Percentiles rank a stretch among this genome's conserved stretches.
These are phyloP conservation scores for Siderastrea siderea DNA, from an alignment of 92 coral and sea anemone genomes.

Conservation along the genomic window DNA sequence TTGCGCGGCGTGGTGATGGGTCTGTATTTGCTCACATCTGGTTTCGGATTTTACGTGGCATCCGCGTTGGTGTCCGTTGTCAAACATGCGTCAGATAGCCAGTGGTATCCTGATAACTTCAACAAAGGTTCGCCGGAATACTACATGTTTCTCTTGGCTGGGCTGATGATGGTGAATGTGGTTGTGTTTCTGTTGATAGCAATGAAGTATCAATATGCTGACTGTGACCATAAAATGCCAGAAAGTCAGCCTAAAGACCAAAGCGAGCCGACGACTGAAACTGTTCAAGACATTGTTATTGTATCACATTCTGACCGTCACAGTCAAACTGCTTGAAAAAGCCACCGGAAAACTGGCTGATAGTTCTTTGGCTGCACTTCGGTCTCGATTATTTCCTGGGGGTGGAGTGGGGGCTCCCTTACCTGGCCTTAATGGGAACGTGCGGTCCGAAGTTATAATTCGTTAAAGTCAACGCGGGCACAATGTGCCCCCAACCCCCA, in stretches of 20 bases:
- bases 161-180: slow-evolving; percentile 82
- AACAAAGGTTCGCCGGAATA: slow-evolving; percentile 79
- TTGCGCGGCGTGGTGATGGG: slow-evolving; percentile 97
- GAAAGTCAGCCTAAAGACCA: background rate
- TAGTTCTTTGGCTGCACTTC: too few species aligned
- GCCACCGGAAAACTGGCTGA: too few species aligned
- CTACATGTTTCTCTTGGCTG: slow-evolving; percentile 90
- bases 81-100: slow-evolving; percentile 33
- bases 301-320: too few species aligned
- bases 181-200: slow-evolving; percentile 80
- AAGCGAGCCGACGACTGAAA: background rate
- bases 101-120: slow-evolving; percentile 84
- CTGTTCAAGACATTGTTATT: too few species aligned
- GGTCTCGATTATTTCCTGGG: too few species aligned
- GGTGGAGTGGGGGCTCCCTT: too few species aligned
- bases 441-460: too few species aligned
- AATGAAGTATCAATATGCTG: slow-evolving; percentile 67
- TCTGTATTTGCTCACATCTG: slow-evolving; percentile 80
- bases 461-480: too few species aligned
- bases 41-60: slow-evolving; percentile 87
- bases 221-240: background rate
- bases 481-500: too few species aligned
- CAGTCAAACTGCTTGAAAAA: too few species aligned
- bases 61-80: slow-evolving; percentile 81
- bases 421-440: too few species aligned